Evolutionary conservation across 2,113 vertebrate species (phyloP), one percentile per base, ranked within the genome.

Genomic region (Jaculus jaculus): DNA sequence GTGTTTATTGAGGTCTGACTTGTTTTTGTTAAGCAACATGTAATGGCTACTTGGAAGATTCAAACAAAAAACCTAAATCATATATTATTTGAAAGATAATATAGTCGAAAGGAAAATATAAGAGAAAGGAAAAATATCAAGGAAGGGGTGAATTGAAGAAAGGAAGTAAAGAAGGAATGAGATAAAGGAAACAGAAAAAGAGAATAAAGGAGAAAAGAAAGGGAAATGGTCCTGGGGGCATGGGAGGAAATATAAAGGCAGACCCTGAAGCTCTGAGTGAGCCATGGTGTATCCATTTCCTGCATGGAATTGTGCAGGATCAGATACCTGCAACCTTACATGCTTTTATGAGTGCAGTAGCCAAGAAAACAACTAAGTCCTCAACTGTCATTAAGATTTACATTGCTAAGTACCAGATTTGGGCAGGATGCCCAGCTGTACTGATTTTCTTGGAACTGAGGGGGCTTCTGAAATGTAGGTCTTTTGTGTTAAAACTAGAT

Each of bases 61-160:
- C 78, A 92, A 42, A 65, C 37, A 63, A 82, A 63, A 82, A 81
- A 42, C 34, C 37, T 84, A 77, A 80, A 74, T 54, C 61, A 47
- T 23, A 79, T 68, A 24, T 26, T 93, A 37, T 71, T 26, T 93
- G 39, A 82, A 92, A 89, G 47, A 32, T 80, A 88, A 65, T 51
- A 13, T 42, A 32, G 30, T 13, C 66, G 65, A 30, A 71, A 73
- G 90, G 81, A 88, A 92, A 39, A 60, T 17, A 34, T 37, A 75
- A 83, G 66, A 51, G n/a, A 78, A 73, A 32, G 42, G 86, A 78
- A 47, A 58, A 89, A 73, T n/a, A 73, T 12, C 47, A 69, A 80
- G 3, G 39, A 34, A 28, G 39, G 12, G 23, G 28, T 12, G 37
- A 8, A 21, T 23, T 3, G 66, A 34, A 5, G 20, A 23, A 26